These are phyloP conservation scores for Tribolium castaneum DNA, from an alignment of 1,140 invertebrate species.

Conservation along the genomic window DNA sequence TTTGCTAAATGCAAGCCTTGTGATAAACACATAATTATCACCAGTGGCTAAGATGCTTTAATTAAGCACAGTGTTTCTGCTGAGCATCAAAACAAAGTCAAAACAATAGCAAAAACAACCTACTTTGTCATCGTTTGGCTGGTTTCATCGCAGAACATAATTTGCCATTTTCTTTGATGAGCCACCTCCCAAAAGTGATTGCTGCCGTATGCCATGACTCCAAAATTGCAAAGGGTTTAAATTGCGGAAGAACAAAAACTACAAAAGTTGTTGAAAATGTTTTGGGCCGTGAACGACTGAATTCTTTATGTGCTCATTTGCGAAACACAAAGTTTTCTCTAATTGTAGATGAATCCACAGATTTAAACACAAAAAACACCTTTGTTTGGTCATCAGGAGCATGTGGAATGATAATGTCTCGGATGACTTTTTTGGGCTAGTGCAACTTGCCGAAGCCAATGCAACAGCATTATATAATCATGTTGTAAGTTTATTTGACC, in stretches of 20 bases:
- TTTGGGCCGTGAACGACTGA: not conserved
- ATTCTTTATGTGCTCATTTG: slow-evolving; percentile 48
- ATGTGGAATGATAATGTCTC: slow-evolving; percentile 30
- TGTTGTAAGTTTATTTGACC: no score
- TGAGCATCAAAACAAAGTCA: not conserved
- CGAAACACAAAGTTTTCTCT: slow-evolving; percentile 60
- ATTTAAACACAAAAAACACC: slow-evolving; percentile 58
- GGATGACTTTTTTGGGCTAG: slow-evolving; percentile 56
- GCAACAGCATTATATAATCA: no score
- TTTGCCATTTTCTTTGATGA: slow-evolving; percentile 40
- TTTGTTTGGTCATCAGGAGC: slow-evolving; percentile 57
- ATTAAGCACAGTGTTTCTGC: slow-evolving; percentile 9
- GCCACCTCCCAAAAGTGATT: slow-evolving; percentile 44
- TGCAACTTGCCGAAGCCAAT: slow-evolving; percentile 51
- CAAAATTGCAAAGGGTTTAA: slow-evolving; percentile 42
- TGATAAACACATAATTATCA: slow-evolving; percentile 30
- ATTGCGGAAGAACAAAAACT: slow-evolving; percentile 43
- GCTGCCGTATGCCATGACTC: slow-evolving; percentile 43
- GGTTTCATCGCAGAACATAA: slow-evolving; percentile 51
- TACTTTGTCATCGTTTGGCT: not conserved
- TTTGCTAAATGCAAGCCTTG: slow-evolving; percentile 33
- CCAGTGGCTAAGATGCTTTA: slow-evolving; percentile 29
- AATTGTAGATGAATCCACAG: slow-evolving; percentile 63
- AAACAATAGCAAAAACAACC: slow-evolving; percentile 1
- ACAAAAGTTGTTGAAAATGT: slow-evolving; percentile 36